Percentiles rank a stretch among this genome's conserved stretches.
phyloP scores from a whole-genome alignment of 2,888 invertebrate species.

The Strigamia transsilvanica region DNA sequence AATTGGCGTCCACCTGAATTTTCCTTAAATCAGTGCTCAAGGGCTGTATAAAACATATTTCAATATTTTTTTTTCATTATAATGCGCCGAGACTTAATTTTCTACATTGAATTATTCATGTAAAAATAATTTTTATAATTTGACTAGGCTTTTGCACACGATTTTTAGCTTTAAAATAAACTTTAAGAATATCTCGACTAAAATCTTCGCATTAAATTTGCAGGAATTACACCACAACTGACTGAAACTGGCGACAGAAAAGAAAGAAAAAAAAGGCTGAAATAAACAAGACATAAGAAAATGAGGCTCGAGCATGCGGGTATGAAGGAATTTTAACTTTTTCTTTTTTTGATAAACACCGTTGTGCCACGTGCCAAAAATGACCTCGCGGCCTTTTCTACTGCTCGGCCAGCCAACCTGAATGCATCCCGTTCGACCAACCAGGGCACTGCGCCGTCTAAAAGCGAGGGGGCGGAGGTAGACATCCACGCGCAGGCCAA shows the following conservation, averaged over 20 bases:
- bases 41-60: not conserved
- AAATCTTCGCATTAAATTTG: not conserved
- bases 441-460: not conserved
- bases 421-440: slow-evolving; percentile 10
- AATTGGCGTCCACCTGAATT: slow-evolving; percentile 27
- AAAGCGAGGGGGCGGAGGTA: slow-evolving; percentile 7
- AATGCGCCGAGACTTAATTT: not conserved
- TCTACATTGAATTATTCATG: not conserved
- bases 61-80: not conserved
- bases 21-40: slow-evolving; percentile 18
- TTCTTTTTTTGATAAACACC: not conserved
- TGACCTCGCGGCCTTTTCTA: slow-evolving; percentile 35
- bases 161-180: too few relatives aligned
- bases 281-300: not conserved
- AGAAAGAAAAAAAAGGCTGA: not conserved
- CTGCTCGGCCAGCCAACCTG: slow-evolving; percentile 16
- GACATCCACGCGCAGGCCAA: not conserved
- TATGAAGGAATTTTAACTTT: slow-evolving; percentile 23
- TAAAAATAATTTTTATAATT: not conserved
- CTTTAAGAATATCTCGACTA: too few relatives aligned
- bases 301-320: not conserved
- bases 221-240: not conserved
- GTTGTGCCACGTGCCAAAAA: slow-evolving; percentile 13
- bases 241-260: not conserved
- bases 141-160: not conserved